These are phyloP conservation scores for Spilarctia lutea DNA, from an alignment of 2,888 invertebrate genomes.

Conservation along the genomic window DNA sequence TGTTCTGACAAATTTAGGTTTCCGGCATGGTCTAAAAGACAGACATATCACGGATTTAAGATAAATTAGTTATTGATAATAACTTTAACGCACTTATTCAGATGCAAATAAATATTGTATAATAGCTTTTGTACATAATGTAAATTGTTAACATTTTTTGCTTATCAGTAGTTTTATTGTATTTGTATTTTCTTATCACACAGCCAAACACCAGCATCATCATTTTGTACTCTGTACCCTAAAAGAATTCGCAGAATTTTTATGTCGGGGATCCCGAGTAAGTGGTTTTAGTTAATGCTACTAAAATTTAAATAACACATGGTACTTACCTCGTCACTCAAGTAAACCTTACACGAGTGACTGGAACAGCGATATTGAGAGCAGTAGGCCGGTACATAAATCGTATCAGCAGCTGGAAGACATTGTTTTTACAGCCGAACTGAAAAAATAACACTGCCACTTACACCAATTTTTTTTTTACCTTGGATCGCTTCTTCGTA, in stretches of 20 bases:
- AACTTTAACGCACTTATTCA: background rate
- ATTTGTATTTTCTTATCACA: background rate
- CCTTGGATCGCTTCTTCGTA: background rate
- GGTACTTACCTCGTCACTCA: background rate
- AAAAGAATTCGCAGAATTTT: background rate
- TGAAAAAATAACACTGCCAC: background rate
- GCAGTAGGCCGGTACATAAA: constrained; percentile 14
- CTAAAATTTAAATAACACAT: background rate
- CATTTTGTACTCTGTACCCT: background rate
- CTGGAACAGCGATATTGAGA: constrained; percentile 18
- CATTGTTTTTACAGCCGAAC: background rate
- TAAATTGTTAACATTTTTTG: background rate
- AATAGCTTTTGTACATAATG: background rate
- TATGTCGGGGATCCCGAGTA: background rate
- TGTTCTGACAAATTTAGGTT: constrained; percentile 59
- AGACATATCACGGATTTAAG: constrained; percentile 10
- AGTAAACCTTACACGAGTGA: constrained; percentile 1
- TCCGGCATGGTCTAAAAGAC: constrained; percentile 59
- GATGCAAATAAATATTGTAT: background rate
- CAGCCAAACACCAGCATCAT: background rate
- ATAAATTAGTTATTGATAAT: constrained; percentile 6
- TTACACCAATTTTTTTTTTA: background rate
- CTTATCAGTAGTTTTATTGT: background rate
- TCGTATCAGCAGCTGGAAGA: background rate
- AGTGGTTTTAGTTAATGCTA: background rate